Percentiles rank a stretch among this genome's conserved stretches.
These are phyloP conservation scores for Apantesis nais DNA, from an alignment of 2,888 invertebrate genomes.

Conservation along the genomic window DNA sequence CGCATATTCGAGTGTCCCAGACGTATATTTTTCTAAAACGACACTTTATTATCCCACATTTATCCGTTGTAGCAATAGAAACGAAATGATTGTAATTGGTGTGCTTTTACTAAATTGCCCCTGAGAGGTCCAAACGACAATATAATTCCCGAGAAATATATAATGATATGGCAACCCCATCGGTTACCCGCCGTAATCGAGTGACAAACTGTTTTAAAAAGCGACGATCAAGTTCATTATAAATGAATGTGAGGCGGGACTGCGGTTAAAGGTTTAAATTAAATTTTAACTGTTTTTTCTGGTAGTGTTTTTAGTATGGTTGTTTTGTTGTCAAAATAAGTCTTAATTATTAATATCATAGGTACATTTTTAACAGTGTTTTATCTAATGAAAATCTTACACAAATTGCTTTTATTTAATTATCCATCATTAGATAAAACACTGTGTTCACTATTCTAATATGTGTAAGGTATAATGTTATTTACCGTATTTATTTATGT, in stretches of 20 bases:
- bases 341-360: not conserved
- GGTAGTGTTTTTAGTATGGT: slow-evolving; percentile 19
- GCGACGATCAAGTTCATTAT: slow-evolving; percentile 65
- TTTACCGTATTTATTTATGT: not conserved
- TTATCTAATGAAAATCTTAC: not conserved
- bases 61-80: slow-evolving; percentile 81
- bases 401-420: not conserved
- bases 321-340: slow-evolving; percentile 5
- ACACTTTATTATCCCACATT: slow-evolving; percentile 81
- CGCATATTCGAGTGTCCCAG: slow-evolving; percentile 54
- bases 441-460: not conserved
- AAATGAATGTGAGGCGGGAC: slow-evolving; percentile 50
- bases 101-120: slow-evolving; percentile 73
- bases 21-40: slow-evolving; percentile 82
- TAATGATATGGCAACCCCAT: slow-evolving; percentile 76
- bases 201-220: slow-evolving; percentile 81
- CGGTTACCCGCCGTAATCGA: slow-evolving; percentile 77
- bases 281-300: slow-evolving; percentile 40
- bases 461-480: not conserved
- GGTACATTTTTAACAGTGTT: not conserved
- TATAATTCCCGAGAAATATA: slow-evolving; percentile 75
- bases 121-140: slow-evolving; percentile 74
- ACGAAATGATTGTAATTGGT: slow-evolving; percentile 68
- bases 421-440: not conserved
- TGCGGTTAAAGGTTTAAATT: slow-evolving; percentile 45